Conservation (phyloP, 2,113 vertebrate genomes). For the Dasyurus viverrinus region DNA sequence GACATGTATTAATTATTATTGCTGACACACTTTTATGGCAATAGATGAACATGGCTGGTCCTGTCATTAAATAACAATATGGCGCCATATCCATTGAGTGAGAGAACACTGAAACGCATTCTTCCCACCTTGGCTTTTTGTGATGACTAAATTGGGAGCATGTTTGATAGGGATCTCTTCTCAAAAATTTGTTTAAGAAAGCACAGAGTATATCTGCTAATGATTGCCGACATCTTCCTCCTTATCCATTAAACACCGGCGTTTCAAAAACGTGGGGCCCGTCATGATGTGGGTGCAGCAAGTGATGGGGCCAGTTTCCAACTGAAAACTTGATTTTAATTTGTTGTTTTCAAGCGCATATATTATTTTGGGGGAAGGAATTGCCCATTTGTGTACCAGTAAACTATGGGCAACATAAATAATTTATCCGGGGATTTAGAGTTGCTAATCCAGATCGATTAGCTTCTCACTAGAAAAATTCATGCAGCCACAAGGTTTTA, state of each 20-base stretch:
- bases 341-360: conserved; percentile 74
- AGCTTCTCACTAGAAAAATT: conserved; percentile 66
- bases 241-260: not conserved
- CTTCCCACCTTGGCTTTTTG: not conserved
- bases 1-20: not conserved
- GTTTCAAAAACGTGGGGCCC: not conserved
- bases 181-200: conserved; percentile 2
- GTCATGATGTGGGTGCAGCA: not conserved
- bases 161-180: not conserved
- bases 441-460: conserved; percentile 63
- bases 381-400: conserved; percentile 72
- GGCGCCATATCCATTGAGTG: not conserved
- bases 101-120: not conserved
- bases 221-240: not conserved
- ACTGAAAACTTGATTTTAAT: conserved; percentile 65
- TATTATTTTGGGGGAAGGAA: conserved; percentile 70
- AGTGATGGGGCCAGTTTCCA: conserved; percentile 10
- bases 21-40: not conserved
- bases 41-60: not conserved
- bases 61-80: not conserved
- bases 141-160: not conserved
- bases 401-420: conserved; percentile 70
- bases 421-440: conserved; percentile 71
- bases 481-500: conserved; percentile 51
- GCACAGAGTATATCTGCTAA: not conserved